A percentile compares a stretch with the other conserved stretches of the same genome.
Evolutionary conservation across 2,888 invertebrate genomes (phyloP).

Genomic region (Dilophus febrilis): DNA sequence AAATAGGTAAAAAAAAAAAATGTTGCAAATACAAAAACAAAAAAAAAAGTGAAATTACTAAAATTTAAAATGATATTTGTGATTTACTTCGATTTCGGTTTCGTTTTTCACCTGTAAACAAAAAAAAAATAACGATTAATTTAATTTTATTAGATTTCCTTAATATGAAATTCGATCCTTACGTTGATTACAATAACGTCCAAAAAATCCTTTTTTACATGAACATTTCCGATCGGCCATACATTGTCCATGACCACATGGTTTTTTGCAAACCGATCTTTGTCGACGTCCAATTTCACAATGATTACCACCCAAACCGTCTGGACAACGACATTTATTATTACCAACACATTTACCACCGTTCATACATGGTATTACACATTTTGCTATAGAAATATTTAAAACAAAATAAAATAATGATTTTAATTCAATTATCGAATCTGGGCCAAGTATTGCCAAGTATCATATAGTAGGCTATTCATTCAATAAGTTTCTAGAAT

Average conservation of each 20-base stretch:
- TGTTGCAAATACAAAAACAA: no score
- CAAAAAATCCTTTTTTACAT: constrained; percentile 71
- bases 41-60: no score
- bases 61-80: no score
- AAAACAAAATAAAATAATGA: constrained; percentile 2
- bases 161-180: no score
- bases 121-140: no score
- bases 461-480: no score
- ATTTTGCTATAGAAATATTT: constrained; percentile 51
- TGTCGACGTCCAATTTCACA: constrained; percentile 74
- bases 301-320: constrained; percentile 71
- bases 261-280: constrained; percentile 52
- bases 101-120: no score
- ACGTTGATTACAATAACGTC: constrained; percentile 63
- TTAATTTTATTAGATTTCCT: no score
- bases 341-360: constrained; percentile 80
- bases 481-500: no score
- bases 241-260: constrained; percentile 65
- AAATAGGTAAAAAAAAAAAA: no score
- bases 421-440: not conserved
- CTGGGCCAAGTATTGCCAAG: no score
- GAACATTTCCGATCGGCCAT: constrained; percentile 50
- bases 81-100: no score
- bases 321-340: constrained; percentile 76
- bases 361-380: constrained; percentile 78